Conservation (phyloP, 2,113 vertebrate species). For the Syngnathus scovelli region DNA sequence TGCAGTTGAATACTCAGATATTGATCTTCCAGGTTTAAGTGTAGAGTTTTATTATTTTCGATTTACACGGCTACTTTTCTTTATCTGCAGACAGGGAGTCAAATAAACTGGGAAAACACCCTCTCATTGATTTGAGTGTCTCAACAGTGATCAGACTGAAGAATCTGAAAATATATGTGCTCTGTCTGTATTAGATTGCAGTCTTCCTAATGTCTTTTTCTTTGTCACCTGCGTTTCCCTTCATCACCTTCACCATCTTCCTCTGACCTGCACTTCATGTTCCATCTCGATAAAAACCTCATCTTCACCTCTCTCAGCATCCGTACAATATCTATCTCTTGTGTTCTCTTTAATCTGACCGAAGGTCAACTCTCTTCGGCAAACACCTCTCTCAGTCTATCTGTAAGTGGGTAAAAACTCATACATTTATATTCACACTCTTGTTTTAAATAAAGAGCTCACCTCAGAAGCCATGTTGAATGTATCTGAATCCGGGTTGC, state of each 20-base stretch:
- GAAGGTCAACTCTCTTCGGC: neutral
- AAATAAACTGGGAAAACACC: neutral
- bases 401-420: neutral
- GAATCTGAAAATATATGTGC: constrained; percentile 5
- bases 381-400: neutral
- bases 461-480: neutral
- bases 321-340: constrained; percentile 45
- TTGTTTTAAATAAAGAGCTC: neutral
- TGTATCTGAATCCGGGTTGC: neutral
- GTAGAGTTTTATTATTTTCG: constrained; percentile 43
- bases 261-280: constrained; percentile 20
- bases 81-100: constrained; percentile 15
- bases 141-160: neutral
- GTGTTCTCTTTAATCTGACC: constrained; percentile 59
- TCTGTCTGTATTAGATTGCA: neutral
- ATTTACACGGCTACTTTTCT: constrained; percentile 17
- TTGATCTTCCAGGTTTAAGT: constrained; percentile 13
- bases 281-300: constrained; percentile 22
- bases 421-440: neutral
- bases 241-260: constrained; percentile 14
- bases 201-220: constrained; percentile 19
- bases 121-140: neutral
- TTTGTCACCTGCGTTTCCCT: neutral
- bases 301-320: constrained; percentile 27
- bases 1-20: neutral